Percentiles rank a stretch among this genome's conserved stretches.
phyloP scores from a whole-genome alignment of 2,888 invertebrate species.

The Drosophila parthenogenetica region DNA sequence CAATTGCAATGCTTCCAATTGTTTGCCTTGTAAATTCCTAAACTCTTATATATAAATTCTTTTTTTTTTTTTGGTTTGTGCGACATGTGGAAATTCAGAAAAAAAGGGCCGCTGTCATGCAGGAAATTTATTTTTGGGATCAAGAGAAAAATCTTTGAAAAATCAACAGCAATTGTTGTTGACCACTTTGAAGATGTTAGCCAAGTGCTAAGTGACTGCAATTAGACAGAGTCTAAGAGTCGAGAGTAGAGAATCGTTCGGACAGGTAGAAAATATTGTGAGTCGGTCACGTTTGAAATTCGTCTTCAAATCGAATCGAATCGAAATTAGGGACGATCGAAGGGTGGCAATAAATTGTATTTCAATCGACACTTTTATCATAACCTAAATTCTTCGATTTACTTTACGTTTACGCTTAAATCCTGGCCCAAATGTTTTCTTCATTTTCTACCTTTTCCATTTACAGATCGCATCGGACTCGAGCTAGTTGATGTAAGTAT shows the following conservation, averaged over 20 bases:
- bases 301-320: constrained; percentile 50
- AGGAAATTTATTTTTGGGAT: constrained; percentile 70
- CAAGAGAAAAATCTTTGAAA: constrained; percentile 40
- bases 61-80: constrained; percentile 1
- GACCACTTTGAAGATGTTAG: constrained; percentile 30
- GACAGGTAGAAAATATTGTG: constrained; percentile 49
- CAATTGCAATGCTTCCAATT: constrained; percentile 40
- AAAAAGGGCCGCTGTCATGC: constrained; percentile 62
- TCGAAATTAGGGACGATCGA: constrained; percentile 54
- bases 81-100: constrained; percentile 10
- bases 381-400: constrained; percentile 7
- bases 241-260: background rate
- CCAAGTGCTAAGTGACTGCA: constrained; percentile 78
- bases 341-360: constrained; percentile 78
- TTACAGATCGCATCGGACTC: constrained; percentile 45
- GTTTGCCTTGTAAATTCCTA: constrained; percentile 19
- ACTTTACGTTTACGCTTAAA: background rate
- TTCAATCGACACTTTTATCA: constrained; percentile 81
- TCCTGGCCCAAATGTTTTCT: constrained; percentile 25
- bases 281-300: constrained; percentile 33
- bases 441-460: background rate
- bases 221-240: constrained; percentile 58
- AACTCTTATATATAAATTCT: constrained; percentile 21
- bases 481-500: constrained; percentile 45
- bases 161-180: constrained; percentile 74